Conservation (phyloP, 2,888 invertebrate genomes). For the Nymphalis polychloros region DNA sequence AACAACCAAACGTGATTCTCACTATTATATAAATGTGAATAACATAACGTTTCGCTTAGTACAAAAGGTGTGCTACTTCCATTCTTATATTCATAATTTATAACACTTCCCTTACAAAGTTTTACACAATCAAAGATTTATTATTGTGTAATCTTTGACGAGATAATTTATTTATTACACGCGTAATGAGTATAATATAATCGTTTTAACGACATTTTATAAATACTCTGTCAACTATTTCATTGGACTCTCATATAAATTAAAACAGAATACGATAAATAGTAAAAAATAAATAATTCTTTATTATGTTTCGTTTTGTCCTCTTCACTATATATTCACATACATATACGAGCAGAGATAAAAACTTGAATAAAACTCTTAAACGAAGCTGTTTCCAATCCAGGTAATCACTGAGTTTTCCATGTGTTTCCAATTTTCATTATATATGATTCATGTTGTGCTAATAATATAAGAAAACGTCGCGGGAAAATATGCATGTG, state of each 20-base stretch:
- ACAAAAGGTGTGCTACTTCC: constrained; percentile 69
- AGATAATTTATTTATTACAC: constrained; percentile 60
- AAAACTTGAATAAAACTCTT: too few species aligned
- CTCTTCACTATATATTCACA: too few species aligned
- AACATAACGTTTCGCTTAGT: constrained; percentile 53
- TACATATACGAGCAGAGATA: too few species aligned
- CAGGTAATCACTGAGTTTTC: too few species aligned
- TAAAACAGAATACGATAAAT: too few species aligned
- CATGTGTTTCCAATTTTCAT: too few species aligned
- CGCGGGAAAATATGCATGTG: too few species aligned
- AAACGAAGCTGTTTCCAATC: too few species aligned
- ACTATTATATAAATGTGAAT: constrained; percentile 59
- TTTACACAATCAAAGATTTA: constrained; percentile 56
- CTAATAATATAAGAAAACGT: too few species aligned
- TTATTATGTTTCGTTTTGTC: too few species aligned
- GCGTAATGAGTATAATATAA: constrained; percentile 21
- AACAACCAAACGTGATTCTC: constrained; percentile 49
- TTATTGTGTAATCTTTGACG: constrained; percentile 62
- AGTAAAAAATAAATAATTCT: too few species aligned
- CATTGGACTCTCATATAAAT: background rate
- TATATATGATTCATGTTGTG: too few species aligned
- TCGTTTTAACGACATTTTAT: constrained; percentile 8
- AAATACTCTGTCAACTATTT: background rate
- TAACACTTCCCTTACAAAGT: constrained; percentile 56
- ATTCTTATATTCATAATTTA: constrained; percentile 57